These are phyloP conservation scores for Trichechus manatus DNA, from an alignment of 2,113 vertebrate species.

Conservation along the genomic window DNA sequence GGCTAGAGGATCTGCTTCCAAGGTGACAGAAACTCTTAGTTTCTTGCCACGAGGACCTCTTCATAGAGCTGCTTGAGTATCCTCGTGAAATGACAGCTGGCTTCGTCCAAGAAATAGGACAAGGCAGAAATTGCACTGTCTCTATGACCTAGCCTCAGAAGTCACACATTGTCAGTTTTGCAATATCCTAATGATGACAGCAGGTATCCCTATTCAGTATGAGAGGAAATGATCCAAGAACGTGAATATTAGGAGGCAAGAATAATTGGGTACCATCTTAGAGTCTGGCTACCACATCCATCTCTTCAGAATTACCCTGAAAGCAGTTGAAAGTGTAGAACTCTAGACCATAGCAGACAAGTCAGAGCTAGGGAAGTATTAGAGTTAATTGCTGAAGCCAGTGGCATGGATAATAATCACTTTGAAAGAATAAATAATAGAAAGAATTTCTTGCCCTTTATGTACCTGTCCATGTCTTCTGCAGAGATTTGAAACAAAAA, in stretches of 20 bases:
- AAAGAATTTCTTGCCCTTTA: constrained; percentile 6
- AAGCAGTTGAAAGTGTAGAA: constrained; percentile 16
- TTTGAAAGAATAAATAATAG: constrained; percentile 34
- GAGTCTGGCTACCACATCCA: background rate
- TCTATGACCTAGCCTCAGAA: background rate
- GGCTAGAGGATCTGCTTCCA: background rate
- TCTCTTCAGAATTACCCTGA: constrained; percentile 11
- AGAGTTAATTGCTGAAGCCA: constrained; percentile 9
- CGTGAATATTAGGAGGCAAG: background rate
- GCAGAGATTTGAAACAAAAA: constrained; percentile 46
- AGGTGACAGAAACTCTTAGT: background rate
- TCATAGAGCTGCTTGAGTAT: background rate
- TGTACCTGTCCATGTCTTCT: background rate
- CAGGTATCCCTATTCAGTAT: background rate
- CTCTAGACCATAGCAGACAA: background rate
- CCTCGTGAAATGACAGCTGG: constrained; percentile 1
- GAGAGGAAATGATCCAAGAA: background rate
- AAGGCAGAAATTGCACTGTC: background rate
- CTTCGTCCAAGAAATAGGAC: constrained; percentile 2
- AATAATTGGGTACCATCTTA: background rate
- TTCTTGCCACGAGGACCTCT: background rate
- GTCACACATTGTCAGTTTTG: background rate
- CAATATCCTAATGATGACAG: background rate
- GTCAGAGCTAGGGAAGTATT: background rate
- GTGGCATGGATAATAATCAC: constrained; percentile 5